Conservation (phyloP, 2,113 vertebrate species). For the human region DNA sequence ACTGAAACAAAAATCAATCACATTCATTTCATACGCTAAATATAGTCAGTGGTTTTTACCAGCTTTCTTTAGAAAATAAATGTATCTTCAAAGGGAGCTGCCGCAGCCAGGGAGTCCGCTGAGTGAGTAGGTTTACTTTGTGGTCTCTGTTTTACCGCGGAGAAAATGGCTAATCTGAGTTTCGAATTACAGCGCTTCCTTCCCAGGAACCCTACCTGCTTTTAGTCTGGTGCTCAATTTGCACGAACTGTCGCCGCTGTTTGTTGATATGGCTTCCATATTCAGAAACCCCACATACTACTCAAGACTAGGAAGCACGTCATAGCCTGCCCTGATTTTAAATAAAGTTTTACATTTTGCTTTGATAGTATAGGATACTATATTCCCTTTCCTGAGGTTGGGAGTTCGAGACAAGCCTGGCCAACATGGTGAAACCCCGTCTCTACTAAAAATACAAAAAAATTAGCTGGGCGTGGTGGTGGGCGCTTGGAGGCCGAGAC, state of each 20-base stretch:
- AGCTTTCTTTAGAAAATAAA: constrained; percentile 57
- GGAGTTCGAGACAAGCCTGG: too few species aligned
- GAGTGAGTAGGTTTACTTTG: not conserved
- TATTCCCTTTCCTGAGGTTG: not conserved
- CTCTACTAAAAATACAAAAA: too few species aligned
- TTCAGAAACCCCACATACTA: not conserved
- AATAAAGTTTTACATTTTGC: not conserved
- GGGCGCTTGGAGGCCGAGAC: too few species aligned
- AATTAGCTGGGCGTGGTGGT: too few species aligned
- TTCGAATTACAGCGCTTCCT: constrained; percentile 12
- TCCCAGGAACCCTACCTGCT: constrained; percentile 29
- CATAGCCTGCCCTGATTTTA: not conserved
- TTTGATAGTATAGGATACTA: not conserved
- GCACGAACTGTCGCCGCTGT: not conserved
- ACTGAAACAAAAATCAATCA: not conserved
- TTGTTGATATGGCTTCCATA: not conserved
- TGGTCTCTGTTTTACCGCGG: constrained; percentile 45
- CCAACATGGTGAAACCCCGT: too few species aligned
- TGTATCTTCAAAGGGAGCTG: not conserved
- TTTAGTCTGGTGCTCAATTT: not conserved
- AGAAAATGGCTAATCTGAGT: constrained; percentile 60
- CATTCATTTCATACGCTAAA: not conserved
- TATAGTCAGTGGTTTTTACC: not conserved
- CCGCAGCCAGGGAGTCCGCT: not conserved
- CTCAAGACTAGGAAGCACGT: not conserved